These are phyloP conservation scores for Saccopteryx bilineata DNA, from an alignment of 2,113 vertebrate species.

Conservation along the genomic window DNA sequence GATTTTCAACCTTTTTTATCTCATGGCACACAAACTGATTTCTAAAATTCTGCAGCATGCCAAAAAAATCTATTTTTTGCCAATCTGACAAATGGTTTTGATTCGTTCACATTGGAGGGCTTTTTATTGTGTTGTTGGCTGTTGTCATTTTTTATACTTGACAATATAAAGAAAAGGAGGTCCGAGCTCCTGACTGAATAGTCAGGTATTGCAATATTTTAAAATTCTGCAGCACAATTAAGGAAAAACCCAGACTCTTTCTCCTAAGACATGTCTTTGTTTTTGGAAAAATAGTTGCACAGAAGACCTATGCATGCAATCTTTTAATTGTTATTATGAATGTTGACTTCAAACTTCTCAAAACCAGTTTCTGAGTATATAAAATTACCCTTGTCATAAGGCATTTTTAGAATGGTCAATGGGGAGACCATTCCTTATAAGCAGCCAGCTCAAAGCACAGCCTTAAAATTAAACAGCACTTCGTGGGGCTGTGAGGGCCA, in stretches of 20 bases:
- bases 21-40: not conserved
- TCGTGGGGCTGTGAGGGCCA: not conserved
- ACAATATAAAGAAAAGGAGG: not conserved
- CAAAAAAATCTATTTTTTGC: not conserved
- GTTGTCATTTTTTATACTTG: not conserved
- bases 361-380: not conserved
- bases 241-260: not conserved
- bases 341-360: slow-evolving; percentile 3
- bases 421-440: not conserved
- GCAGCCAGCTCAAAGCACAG: not conserved
- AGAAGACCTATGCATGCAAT: not conserved
- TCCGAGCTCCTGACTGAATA: not conserved
- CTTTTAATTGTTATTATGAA: not conserved
- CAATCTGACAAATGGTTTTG: not conserved
- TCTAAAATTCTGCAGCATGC: not conserved
- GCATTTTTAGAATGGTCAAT: not conserved
- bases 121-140: not conserved
- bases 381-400: not conserved
- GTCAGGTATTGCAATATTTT: not conserved
- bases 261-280: not conserved
- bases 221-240: not conserved
- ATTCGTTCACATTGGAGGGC: not conserved
- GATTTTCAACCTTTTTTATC: not conserved
- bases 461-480: slow-evolving; percentile 16
- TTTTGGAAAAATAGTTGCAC: not conserved